Conservation (phyloP, 2,797 vertebrate species). For the Cirrhinus mrigala region DNA sequence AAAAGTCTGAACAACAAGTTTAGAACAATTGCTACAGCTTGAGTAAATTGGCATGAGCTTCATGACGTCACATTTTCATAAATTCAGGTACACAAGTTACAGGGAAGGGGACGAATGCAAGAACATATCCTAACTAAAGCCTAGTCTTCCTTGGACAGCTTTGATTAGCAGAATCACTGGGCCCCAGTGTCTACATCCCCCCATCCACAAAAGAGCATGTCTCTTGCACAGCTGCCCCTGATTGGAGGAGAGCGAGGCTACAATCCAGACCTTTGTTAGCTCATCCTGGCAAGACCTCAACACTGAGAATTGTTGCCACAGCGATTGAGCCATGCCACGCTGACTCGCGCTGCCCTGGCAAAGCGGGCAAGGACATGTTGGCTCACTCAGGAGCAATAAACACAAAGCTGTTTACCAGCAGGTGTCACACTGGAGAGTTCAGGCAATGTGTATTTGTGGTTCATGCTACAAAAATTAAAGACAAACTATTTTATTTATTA, state of each 20-base stretch:
- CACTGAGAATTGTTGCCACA: slow-evolving; percentile 79
- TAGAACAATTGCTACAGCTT: background rate
- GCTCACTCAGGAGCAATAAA: slow-evolving; percentile 39
- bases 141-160: slow-evolving; percentile 49
- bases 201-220: slow-evolving; percentile 70
- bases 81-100: background rate
- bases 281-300: slow-evolving; percentile 79
- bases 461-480: background rate
- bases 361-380: slow-evolving; percentile 57
- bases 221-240: slow-evolving; percentile 73
- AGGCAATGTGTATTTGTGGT: background rate
- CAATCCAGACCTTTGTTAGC: slow-evolving; percentile 83
- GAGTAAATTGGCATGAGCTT: background rate
- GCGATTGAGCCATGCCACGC: slow-evolving; percentile 79
- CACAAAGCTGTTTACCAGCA: slow-evolving; percentile 17
- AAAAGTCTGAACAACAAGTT: background rate
- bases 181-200: slow-evolving; percentile 68
- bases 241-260: slow-evolving; percentile 78
- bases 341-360: slow-evolving; percentile 70
- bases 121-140: slow-evolving; percentile 42
- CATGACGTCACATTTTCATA: background rate
- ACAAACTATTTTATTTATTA: background rate
- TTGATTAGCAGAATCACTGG: slow-evolving; percentile 75
- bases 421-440: background rate
- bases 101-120: background rate